Evolutionary conservation across 2,113 vertebrate genomes (phyloP).

Genomic region (Parus major): DNA sequence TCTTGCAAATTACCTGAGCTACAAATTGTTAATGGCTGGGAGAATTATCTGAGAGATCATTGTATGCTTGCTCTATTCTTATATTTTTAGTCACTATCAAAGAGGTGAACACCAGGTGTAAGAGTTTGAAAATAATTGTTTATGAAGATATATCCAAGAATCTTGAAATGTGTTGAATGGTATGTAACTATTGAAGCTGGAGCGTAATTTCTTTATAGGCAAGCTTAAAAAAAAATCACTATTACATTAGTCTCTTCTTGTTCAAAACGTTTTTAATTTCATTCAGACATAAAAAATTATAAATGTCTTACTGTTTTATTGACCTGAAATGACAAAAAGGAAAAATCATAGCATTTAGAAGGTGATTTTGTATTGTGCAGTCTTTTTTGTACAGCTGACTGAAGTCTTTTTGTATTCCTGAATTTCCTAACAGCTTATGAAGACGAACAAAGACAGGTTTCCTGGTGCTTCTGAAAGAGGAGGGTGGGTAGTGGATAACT

Average conservation of each 20-base stretch:
- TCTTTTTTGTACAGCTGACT: not conserved
- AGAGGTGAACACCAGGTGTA: not conserved
- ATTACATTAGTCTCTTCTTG: not conserved
- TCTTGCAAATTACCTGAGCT: not conserved
- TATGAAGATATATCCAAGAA: not conserved
- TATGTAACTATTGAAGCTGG: not conserved
- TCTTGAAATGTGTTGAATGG: not conserved
- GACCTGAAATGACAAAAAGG: not conserved
- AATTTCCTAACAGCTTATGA: slow-evolving; percentile 59
- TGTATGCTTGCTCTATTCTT: not conserved
- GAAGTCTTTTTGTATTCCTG: not conserved
- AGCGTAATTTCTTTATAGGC: not conserved
- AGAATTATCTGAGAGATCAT: not conserved
- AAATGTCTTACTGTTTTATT: not conserved
- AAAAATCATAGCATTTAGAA: not conserved
- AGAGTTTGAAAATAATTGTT: not conserved
- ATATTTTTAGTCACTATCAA: not conserved
- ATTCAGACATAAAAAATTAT: not conserved
- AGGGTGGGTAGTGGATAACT: slow-evolving; percentile 93
- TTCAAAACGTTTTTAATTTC: not conserved
- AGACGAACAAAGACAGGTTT: slow-evolving; percentile 75
- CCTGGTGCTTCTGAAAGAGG: slow-evolving; percentile 68
- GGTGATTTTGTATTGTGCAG: not conserved
- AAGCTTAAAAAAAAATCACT: not conserved
- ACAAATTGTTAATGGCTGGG: not conserved